Evolutionary conservation across 1,140 invertebrate species (phyloP).

Genomic region (Drosophila ficusphila): DNA sequence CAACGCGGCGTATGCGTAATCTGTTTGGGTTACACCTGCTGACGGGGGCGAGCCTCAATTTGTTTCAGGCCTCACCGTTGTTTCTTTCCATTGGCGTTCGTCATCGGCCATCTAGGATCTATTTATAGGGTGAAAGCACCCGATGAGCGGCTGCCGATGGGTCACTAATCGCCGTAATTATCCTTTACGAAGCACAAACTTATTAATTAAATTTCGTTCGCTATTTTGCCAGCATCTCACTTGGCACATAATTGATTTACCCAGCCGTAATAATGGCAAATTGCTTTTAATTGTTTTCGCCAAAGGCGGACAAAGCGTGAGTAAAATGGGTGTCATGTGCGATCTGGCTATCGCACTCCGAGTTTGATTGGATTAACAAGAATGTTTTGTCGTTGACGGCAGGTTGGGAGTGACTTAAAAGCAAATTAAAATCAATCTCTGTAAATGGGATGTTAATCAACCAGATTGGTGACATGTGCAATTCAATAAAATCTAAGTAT

Average conservation of each 20-base stretch:
- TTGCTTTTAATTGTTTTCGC: slow-evolving; percentile 73
- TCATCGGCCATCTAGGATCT: slow-evolving; percentile 21
- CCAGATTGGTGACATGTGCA: background rate
- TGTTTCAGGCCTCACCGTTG: background rate
- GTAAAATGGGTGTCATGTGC: slow-evolving; percentile 7
- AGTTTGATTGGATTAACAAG: slow-evolving; percentile 36
- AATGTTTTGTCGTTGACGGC: slow-evolving; percentile 3
- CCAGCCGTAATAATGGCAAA: slow-evolving; percentile 71
- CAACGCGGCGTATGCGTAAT: slow-evolving; percentile 59
- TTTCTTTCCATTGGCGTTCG: slow-evolving; percentile 1
- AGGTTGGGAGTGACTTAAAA: background rate
- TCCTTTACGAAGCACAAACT: slow-evolving; percentile 61
- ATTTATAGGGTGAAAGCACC: slow-evolving; percentile 29
- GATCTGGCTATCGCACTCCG: background rate
- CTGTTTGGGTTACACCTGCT: slow-evolving; percentile 18
- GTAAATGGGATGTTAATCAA: background rate
- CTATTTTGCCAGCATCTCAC: slow-evolving; percentile 39
- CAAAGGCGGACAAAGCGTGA: slow-evolving; percentile 26
- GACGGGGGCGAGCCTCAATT: background rate
- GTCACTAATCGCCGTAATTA: slow-evolving; percentile 61
- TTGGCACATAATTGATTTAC: slow-evolving; percentile 69
- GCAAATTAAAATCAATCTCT: slow-evolving; percentile 19
- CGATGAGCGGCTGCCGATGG: slow-evolving; percentile 18
- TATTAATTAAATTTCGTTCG: slow-evolving; percentile 69
- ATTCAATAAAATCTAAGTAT: background rate